These are phyloP conservation scores for Tillus elongatus DNA, from an alignment of 2,888 invertebrate genomes.

Conservation along the genomic window DNA sequence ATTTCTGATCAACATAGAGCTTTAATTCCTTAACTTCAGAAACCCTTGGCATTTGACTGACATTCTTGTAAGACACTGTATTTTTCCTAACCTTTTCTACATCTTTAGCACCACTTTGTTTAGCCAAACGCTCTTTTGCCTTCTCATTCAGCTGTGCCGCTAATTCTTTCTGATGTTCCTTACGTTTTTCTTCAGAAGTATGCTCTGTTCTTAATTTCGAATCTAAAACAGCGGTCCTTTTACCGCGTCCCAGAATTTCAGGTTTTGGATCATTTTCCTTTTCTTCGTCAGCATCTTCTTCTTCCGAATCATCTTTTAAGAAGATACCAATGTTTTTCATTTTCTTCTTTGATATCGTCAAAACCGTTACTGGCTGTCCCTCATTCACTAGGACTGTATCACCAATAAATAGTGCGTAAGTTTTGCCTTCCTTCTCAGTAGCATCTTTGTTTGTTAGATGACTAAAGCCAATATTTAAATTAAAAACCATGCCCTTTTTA, in stretches of 20 bases:
- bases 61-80: conserved; percentile 87
- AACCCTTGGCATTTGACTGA: conserved; percentile 88
- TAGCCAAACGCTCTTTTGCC: conserved; percentile 84
- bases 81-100: conserved; percentile 86
- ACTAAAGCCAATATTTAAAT: conserved; percentile 86
- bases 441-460: conserved; percentile 75
- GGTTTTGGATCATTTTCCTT: conserved; percentile 64
- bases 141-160: conserved; percentile 84
- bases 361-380: conserved; percentile 66
- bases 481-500: conserved; percentile 94
- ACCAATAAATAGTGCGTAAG: conserved; percentile 88
- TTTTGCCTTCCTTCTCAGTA: conserved; percentile 78
- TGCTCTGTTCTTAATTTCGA: conserved; percentile 89
- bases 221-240: conserved; percentile 84
- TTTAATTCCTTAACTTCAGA: conserved; percentile 88
- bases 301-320: conserved; percentile 81
- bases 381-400: conserved; percentile 96
- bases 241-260: conserved; percentile 66
- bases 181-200: conserved; percentile 94
- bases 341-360: conserved; percentile 90
- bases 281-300: conserved; percentile 69
- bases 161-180: conserved; percentile 92
- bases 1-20: conserved; percentile 92
- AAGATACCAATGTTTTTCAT: conserved; percentile 93
- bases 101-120: conserved; percentile 76